A percentile compares a stretch with the other conserved stretches of the same genome.
Evolutionary conservation across 2,797 vertebrate species (phyloP).

Genomic region (Rhinogobio ventralis): DNA sequence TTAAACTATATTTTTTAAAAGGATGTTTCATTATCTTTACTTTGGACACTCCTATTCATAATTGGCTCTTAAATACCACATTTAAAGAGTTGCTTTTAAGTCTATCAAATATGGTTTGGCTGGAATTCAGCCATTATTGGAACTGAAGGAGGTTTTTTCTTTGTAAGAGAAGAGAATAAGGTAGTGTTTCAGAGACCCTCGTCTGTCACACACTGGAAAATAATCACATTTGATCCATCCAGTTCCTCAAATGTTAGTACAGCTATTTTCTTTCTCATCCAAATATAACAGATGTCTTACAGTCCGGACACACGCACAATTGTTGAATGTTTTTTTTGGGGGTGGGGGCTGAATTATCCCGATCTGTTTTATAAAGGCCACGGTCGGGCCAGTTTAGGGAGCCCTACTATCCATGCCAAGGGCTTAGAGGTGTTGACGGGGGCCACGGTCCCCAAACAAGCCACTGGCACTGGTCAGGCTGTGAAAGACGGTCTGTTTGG

Average conservation of each 20-base stretch:
- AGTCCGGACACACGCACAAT: slow-evolving; percentile 51
- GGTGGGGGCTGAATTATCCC: slow-evolving; percentile 58
- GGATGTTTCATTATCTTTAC: slow-evolving; percentile 13
- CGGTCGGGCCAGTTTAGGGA: slow-evolving; percentile 62
- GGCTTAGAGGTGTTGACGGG: slow-evolving; percentile 70
- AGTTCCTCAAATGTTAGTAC: slow-evolving; percentile 18
- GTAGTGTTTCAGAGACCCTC: slow-evolving; percentile 31
- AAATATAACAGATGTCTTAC: slow-evolving; percentile 42
- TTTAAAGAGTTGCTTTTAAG: slow-evolving; percentile 35
- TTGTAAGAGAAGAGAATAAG: slow-evolving; percentile 13
- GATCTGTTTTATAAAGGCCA: slow-evolving; percentile 69
- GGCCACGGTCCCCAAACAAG: slow-evolving; percentile 66
- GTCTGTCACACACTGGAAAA: slow-evolving; percentile 32
- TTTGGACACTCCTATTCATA: slow-evolving; percentile 12
- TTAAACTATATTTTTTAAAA: neutral
- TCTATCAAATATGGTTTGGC: slow-evolving; percentile 38
- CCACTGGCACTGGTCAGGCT: slow-evolving; percentile 70
- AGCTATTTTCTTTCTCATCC: slow-evolving; percentile 35
- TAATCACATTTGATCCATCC: slow-evolving; percentile 26
- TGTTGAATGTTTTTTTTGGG: slow-evolving; percentile 45
- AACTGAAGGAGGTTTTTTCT: slow-evolving; percentile 22
- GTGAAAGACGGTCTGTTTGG: slow-evolving; percentile 80
- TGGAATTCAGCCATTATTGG: slow-evolving; percentile 19
- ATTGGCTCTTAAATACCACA: slow-evolving; percentile 10
- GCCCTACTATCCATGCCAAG: slow-evolving; percentile 41